Evolutionary conservation across 2,888 invertebrate species (phyloP), one percentile per base, ranked within the genome.

Genomic region (Apeira syringaria): DNA sequence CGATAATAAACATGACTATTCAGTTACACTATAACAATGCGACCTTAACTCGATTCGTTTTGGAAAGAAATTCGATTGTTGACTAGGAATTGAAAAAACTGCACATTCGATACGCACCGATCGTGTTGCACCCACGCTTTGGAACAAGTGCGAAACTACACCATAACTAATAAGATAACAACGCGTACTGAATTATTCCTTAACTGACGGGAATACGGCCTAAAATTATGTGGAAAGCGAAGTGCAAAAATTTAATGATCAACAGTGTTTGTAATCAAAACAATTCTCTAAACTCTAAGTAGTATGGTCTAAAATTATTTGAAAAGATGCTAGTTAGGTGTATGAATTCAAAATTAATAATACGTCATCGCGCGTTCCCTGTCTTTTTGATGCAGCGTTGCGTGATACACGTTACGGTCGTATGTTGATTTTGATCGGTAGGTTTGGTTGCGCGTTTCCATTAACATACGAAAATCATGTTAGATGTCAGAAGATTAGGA

Each of bases 341-440:
- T 80, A 82, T 82, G 81, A 84, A 80, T 84, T 86, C 83, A 74
- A 80, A 84, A 83, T 80, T 85, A 84, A 85, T 84, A 83, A 83
- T 78, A 78, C 80, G 75, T 83, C 80, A 83, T 79, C 71, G 66
- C 64, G 37, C 60, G 57, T 62, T 75, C 81, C 80, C 85, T 75
- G 83, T 86, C 82, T 85, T 85, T 86, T 80, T 66, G 73, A 72
- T 68, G 65, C 76, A 72, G 59, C 74, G 79, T 81, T 71, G 71
- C 81, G 78, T 75, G 63, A 70, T 72, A 66, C 67, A 65, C 66
- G 74, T 74, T 73, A 69, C 68, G 68, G 70, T 75, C 66, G 75
- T 75, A 68, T 74, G 81, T 80, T 83, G 78, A 74, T 77, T 85
- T 79, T 80, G 77, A 79, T 74, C 75, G 63, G 71, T 70, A 62